These are phyloP conservation scores for Pyralis farinalis DNA, from an alignment of 2,888 invertebrate genomes.

Conservation along the genomic window DNA sequence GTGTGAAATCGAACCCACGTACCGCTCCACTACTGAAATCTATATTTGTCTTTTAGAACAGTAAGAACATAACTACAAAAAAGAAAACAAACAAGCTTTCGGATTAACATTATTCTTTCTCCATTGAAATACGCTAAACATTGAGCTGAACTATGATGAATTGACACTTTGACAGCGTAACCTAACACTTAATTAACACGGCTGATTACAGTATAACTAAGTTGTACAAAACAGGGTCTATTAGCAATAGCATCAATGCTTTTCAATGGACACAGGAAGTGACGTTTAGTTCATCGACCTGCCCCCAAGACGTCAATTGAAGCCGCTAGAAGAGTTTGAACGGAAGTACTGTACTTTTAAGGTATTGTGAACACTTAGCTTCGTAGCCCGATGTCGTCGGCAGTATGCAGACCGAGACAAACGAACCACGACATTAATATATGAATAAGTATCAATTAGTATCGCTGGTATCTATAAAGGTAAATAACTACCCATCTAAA, in stretches of 20 bases:
- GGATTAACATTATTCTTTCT: too few relatives aligned
- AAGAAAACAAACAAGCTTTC: too few relatives aligned
- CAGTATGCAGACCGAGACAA: not conserved
- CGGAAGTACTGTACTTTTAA: constrained; percentile 56
- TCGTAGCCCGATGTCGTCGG: constrained; percentile 9
- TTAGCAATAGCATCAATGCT: constrained; percentile 12
- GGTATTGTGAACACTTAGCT: constrained; percentile 22
- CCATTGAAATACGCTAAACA: too few relatives aligned
- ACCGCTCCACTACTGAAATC: too few relatives aligned
- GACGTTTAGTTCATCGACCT: constrained; percentile 67
- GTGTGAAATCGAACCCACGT: too few relatives aligned
- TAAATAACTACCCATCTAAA: not conserved
- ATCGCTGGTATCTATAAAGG: too few relatives aligned
- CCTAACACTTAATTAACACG: not conserved
- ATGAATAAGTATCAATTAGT: too few relatives aligned
- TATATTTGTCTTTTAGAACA: too few relatives aligned
- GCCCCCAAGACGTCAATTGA: constrained; percentile 48
- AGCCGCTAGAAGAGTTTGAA: constrained; percentile 38
- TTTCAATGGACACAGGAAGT: constrained; percentile 57
- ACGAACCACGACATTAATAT: too few relatives aligned
- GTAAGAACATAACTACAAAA: too few relatives aligned
- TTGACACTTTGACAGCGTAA: not conserved
- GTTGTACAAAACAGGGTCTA: not conserved
- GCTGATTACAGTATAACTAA: not conserved
- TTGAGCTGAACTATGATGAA: too few relatives aligned